These are phyloP conservation scores for Cantharis nigra DNA, from an alignment of 2,888 invertebrate species.

Conservation along the genomic window DNA sequence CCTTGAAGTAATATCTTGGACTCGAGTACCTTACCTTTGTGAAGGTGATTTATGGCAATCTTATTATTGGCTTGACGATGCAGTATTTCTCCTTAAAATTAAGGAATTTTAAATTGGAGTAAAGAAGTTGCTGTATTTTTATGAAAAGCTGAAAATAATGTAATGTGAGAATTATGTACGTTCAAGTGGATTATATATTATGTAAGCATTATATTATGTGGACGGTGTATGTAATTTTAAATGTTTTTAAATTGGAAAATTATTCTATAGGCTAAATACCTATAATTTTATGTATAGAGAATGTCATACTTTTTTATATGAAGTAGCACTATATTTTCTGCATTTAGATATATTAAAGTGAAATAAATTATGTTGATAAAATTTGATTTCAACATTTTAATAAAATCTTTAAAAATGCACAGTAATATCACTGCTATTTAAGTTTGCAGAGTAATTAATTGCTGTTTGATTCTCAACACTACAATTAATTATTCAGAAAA, in stretches of 20 bases:
- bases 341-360: not conserved
- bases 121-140: not conserved
- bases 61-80: slow-evolving; percentile 90
- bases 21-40: slow-evolving; percentile 92
- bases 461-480: not conserved
- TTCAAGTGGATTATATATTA: not conserved
- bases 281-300: not conserved
- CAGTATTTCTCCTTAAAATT: slow-evolving; percentile 77
- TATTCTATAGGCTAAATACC: not conserved
- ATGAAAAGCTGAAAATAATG: not conserved
- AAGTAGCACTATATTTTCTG: not conserved
- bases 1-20: slow-evolving; percentile 82
- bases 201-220: not conserved
- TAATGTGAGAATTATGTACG: not conserved
- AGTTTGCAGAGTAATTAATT: not conserved
- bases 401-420: not conserved
- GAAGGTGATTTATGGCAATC: slow-evolving; percentile 93
- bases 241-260: not conserved
- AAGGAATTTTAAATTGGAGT: not conserved
- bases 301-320: not conserved
- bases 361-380: not conserved
- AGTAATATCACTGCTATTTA: not conserved
- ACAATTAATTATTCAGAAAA: not conserved
- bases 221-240: not conserved
- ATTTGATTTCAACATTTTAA: not conserved